Evolutionary conservation across 2,113 vertebrate species (phyloP).

Genomic region (Steatornis caripensis): DNA sequence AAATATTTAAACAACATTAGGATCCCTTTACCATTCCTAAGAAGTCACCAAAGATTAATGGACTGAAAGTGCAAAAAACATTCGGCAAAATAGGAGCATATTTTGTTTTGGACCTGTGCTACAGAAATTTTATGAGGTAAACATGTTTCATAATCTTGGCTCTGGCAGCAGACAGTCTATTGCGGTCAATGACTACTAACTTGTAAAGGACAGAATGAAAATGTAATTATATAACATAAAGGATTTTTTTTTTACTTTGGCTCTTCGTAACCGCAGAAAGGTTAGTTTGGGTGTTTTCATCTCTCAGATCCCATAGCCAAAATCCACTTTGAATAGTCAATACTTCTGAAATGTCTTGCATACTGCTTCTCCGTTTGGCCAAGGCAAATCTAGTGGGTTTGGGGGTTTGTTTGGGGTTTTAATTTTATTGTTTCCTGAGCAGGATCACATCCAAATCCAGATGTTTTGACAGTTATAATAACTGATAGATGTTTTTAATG

Average conservation of each 20-base stretch:
- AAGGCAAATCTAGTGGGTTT: fast-evolving
- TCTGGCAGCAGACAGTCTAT: not conserved
- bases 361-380: not conserved
- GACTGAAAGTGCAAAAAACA: not conserved
- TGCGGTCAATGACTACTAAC: not conserved
- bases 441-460: not conserved
- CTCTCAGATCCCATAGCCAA: not conserved
- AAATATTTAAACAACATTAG: slow-evolving; percentile 4
- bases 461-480: not conserved
- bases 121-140: not conserved
- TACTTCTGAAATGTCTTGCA: not conserved
- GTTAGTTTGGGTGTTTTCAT: not conserved
- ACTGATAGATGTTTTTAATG: not conserved
- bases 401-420: fast-evolving
- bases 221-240: not conserved
- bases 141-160: not conserved
- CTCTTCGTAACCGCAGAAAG: not conserved
- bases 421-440: not conserved
- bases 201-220: not conserved
- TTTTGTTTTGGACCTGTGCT: not conserved
- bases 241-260: not conserved
- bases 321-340: not conserved
- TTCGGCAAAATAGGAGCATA: not conserved
- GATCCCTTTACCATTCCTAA: not conserved
- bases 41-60: not conserved